phyloP scores from a whole-genome alignment of 2,113 vertebrate genomes.

The Phaethon lepturus region DNA sequence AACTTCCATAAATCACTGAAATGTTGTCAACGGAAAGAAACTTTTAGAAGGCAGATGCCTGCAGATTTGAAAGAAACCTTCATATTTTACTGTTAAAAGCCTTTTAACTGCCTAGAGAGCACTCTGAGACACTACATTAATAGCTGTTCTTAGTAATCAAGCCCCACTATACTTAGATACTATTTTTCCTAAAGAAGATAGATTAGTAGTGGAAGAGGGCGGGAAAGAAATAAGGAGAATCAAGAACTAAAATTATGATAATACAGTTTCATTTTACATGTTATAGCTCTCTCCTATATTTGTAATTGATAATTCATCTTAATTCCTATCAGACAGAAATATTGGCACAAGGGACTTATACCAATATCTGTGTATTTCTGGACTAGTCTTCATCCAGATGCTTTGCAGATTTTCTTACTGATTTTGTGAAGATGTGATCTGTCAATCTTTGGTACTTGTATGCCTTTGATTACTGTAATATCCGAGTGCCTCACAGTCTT shows the following conservation, averaged over 20 bases:
- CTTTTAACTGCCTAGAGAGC: slow-evolving; percentile 20
- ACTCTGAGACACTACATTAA: slow-evolving; percentile 1
- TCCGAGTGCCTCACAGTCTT: neutral
- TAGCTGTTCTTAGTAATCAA: slow-evolving; percentile 31
- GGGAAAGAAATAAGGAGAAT: slow-evolving; percentile 15
- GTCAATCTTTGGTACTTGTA: neutral
- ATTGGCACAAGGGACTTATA: neutral
- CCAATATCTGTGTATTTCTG: neutral
- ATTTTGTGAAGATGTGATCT: slow-evolving; percentile 3
- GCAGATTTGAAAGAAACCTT: slow-evolving; percentile 43
- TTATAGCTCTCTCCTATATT: neutral
- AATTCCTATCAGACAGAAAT: slow-evolving; percentile 22
- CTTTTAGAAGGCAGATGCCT: slow-evolving; percentile 58
- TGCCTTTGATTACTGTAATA: slow-evolving; percentile 7
- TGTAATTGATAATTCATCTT: slow-evolving; percentile 30
- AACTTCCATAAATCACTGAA: slow-evolving; percentile 60
- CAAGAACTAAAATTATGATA: slow-evolving; percentile 18
- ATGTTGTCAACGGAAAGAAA: slow-evolving; percentile 60
- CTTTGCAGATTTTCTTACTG: neutral
- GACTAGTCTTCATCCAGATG: neutral
- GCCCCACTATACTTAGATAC: neutral
- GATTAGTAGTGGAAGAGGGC: neutral
- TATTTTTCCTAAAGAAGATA: slow-evolving; percentile 27
- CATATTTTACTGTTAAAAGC: slow-evolving; percentile 52
- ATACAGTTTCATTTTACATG: slow-evolving; percentile 1